These are phyloP conservation scores for Trinectes maculatus DNA, from an alignment of 2,113 vertebrate species.

Conservation along the genomic window DNA sequence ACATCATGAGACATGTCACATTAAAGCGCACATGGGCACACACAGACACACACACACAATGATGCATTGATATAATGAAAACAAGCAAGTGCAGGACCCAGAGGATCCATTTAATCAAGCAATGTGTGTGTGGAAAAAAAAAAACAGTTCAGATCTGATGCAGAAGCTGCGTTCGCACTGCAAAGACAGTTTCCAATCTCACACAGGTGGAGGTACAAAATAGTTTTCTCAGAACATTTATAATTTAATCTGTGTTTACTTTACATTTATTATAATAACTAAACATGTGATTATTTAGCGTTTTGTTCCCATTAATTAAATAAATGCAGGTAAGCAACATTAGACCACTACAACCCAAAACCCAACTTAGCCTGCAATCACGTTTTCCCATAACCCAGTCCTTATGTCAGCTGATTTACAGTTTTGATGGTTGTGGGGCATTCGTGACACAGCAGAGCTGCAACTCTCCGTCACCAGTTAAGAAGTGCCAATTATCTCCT, in stretches of 20 bases:
- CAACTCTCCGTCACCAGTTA: slow-evolving; percentile 55
- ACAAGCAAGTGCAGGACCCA: slow-evolving; percentile 38
- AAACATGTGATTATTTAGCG: no score
- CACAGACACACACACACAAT: slow-evolving; percentile 28
- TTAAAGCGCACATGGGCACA: slow-evolving; percentile 22
- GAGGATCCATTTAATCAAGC: slow-evolving; percentile 49
- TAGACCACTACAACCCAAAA: background rate
- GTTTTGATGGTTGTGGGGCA: slow-evolving; percentile 50
- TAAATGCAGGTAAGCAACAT: no score
- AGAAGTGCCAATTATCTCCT: slow-evolving; percentile 69
- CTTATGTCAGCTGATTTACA: slow-evolving; percentile 40
- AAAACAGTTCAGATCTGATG: slow-evolving; percentile 11
- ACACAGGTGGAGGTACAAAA: no score
- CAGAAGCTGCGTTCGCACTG: background rate
- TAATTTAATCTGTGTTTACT: no score
- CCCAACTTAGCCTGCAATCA: background rate
- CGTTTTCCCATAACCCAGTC: slow-evolving; percentile 13
- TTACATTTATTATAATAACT: no score
- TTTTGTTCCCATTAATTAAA: background rate
- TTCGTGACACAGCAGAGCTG: slow-evolving; percentile 32
- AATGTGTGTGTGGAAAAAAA: background rate
- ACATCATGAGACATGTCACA: slow-evolving; percentile 45
- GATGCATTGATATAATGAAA: slow-evolving; percentile 62
- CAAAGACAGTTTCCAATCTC: no score
- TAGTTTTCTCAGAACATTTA: no score